Conservation (phyloP, 2,113 vertebrate genomes). For the Notiomystis cincta region DNA sequence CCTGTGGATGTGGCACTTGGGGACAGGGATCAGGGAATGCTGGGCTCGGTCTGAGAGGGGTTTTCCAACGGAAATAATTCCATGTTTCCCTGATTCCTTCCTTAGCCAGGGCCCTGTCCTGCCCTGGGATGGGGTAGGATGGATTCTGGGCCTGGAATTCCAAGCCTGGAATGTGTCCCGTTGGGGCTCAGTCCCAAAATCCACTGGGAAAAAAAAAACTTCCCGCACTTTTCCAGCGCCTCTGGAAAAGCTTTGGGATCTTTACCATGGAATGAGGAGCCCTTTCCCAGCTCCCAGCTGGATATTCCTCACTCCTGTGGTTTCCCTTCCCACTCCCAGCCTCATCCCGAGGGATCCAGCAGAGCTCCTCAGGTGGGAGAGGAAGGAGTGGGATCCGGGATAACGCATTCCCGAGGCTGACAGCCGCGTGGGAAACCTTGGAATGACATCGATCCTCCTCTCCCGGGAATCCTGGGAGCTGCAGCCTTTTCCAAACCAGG, state of each 20-base stretch:
- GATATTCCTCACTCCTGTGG: background rate
- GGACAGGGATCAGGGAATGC: background rate
- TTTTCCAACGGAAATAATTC: background rate
- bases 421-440: background rate
- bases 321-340: background rate
- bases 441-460: background rate
- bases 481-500: accelerated
- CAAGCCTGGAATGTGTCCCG: too few relatives aligned
- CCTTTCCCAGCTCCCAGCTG: background rate
- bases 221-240: background rate
- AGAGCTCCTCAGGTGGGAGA: background rate
- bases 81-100: background rate
- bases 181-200: background rate
- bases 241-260: background rate
- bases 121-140: background rate
- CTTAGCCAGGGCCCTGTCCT: background rate
- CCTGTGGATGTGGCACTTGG: background rate
- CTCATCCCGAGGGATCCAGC: background rate
- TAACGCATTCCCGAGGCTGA: background rate
- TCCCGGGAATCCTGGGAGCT: background rate
- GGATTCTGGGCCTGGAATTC: background rate
- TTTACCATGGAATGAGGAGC: background rate
- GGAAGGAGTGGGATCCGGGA: background rate
- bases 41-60: accelerated
- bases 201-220: background rate